Percentiles rank a stretch among this genome's conserved stretches.
Evolutionary conservation across 2,113 vertebrate genomes (phyloP).

Genomic region (Urocolius indicus): DNA sequence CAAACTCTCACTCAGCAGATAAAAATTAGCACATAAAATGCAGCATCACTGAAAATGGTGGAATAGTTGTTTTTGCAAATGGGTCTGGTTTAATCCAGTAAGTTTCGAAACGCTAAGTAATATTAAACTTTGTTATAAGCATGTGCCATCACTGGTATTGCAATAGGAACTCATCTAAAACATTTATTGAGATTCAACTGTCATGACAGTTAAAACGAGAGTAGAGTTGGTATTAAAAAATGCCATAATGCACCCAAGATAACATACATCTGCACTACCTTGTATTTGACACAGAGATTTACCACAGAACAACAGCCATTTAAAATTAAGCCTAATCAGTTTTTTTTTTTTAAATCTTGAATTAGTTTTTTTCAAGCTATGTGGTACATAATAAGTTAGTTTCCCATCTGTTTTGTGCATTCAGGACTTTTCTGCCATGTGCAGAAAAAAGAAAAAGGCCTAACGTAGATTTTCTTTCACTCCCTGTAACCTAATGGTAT

Average conservation of each 20-base stretch:
- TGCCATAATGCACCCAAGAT: neutral
- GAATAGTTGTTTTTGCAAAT: neutral
- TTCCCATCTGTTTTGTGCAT: constrained; percentile 84
- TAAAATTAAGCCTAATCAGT: neutral
- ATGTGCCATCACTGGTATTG: neutral
- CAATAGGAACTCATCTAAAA: neutral
- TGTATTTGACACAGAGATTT: neutral
- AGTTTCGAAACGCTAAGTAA: neutral
- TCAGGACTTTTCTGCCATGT: constrained; percentile 75
- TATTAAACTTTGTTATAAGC: neutral
- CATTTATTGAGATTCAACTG: neutral
- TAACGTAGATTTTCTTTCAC: constrained; percentile 66
- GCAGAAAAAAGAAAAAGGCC: constrained; percentile 75
- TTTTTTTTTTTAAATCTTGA: neutral
- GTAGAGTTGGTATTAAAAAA: neutral
- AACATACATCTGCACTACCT: neutral
- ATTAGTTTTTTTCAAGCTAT: neutral
- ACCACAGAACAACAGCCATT: neutral
- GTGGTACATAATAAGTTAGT: constrained; percentile 15
- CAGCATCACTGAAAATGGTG: neutral
- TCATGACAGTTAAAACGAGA: neutral
- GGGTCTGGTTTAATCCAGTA: neutral
- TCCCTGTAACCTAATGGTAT: constrained; percentile 59
- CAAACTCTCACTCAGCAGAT: neutral
- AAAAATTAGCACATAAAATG: neutral